Evolutionary conservation across 2,113 vertebrate species (phyloP).

Genomic region (Cnemophilus loriae): DNA sequence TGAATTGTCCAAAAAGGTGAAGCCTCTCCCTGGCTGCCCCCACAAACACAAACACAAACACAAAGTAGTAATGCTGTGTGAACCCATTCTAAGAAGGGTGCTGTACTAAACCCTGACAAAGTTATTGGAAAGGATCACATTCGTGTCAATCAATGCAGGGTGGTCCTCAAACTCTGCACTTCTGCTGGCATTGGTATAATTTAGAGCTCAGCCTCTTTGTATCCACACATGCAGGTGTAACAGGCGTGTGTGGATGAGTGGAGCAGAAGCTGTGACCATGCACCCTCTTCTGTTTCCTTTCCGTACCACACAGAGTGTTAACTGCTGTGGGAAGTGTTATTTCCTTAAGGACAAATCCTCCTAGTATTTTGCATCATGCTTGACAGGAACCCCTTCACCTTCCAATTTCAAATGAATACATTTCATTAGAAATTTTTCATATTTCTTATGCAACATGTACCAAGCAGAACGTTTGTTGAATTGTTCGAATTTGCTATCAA

Average conservation of each 20-base stretch:
- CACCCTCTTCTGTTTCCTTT: not conserved
- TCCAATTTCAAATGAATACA: not conserved
- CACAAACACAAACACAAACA: not conserved
- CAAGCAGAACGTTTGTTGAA: not conserved
- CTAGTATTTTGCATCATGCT: not conserved
- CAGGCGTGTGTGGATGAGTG: not conserved
- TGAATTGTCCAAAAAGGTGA: not conserved
- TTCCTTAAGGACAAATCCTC: conserved; percentile 13
- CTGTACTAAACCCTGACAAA: not conserved
- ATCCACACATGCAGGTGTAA: not conserved
- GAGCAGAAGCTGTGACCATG: not conserved
- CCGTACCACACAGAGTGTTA: not conserved
- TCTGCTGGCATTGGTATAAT: not conserved
- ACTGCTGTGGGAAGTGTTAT: not conserved
- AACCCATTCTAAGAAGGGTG: not conserved
- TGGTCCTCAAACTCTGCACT: not conserved
- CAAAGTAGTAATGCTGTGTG: not conserved
- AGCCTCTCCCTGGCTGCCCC: not conserved
- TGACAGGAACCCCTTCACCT: not conserved
- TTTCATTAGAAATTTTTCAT: not conserved
- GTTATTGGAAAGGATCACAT: not conserved
- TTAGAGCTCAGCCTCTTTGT: not conserved
- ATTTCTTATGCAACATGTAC: not conserved
- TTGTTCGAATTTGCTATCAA: not conserved
- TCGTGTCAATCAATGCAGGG: fast-evolving